Conservation (phyloP, 2,888 invertebrate species). For the Lithophane leautieri region DNA sequence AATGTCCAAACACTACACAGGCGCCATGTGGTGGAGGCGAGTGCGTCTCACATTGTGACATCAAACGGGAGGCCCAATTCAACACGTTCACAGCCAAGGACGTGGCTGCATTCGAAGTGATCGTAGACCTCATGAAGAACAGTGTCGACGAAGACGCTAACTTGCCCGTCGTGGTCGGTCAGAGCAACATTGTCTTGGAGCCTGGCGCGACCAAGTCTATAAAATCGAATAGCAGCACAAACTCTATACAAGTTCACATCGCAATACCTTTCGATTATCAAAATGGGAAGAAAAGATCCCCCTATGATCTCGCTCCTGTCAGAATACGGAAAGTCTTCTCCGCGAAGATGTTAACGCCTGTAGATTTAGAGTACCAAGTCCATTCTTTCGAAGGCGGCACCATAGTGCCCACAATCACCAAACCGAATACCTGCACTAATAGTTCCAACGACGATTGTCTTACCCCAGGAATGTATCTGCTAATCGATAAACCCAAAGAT, state of each 20-base stretch:
- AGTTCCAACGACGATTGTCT: constrained; percentile 39
- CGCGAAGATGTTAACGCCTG: constrained; percentile 80
- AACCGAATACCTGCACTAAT: not conserved
- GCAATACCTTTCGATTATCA: constrained; percentile 73
- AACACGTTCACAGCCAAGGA: constrained; percentile 78
- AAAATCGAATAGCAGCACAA: constrained; percentile 46
- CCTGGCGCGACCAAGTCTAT: constrained; percentile 6
- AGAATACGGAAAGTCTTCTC: constrained; percentile 79
- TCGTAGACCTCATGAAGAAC: constrained; percentile 79
- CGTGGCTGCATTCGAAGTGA: constrained; percentile 80
- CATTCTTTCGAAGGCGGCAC: constrained; percentile 72
- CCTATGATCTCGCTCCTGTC: constrained; percentile 55
- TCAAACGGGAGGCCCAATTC: constrained; percentile 59
- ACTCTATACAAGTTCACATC: constrained; percentile 82
- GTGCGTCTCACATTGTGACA: not conserved
- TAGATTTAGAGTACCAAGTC: constrained; percentile 83
- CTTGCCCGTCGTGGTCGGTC: not conserved
- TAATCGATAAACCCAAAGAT: constrained; percentile 72
- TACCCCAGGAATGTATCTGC: constrained; percentile 78
- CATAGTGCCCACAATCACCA: constrained; percentile 17
- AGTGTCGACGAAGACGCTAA: constrained; percentile 64
- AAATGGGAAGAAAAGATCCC: constrained; percentile 72
- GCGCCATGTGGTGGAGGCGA: fast-evolving
- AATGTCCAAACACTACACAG: not conserved
- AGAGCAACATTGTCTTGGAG: not conserved